Evolutionary conservation across 2,797 vertebrate species (phyloP).

Genomic region (Platalea minor): DNA sequence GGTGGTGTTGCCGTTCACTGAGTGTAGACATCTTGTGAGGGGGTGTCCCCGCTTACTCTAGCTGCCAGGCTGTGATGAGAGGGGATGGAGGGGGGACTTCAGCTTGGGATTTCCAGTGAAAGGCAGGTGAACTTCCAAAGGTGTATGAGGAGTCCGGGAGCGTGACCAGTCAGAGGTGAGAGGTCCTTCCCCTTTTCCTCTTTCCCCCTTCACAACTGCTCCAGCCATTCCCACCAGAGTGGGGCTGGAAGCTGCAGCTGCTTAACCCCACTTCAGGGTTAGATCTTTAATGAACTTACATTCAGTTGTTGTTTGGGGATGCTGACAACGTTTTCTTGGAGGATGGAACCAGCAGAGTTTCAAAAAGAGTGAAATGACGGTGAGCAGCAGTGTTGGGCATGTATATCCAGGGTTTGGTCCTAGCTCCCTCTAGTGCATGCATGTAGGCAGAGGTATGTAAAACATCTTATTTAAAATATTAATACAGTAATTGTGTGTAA

Average conservation of each 20-base stretch:
- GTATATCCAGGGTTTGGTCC: not conserved
- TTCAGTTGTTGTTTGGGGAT: not conserved
- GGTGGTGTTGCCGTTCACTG: not conserved
- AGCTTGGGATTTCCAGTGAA: not conserved
- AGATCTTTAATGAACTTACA: not conserved
- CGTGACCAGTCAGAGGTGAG: not conserved
- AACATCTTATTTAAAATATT: not conserved
- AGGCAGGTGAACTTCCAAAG: not conserved
- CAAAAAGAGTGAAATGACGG: not conserved
- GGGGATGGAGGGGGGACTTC: not conserved
- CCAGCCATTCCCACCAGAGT: not conserved
- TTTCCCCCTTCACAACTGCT: not conserved
- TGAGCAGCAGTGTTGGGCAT: not conserved
- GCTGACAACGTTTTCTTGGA: not conserved
- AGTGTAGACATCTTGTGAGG: not conserved
- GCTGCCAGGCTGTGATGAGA: not conserved
- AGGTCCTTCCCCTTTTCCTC: not conserved
- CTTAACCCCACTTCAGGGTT: not conserved
- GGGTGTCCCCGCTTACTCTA: not conserved
- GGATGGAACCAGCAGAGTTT: not conserved
- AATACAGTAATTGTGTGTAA: not conserved
- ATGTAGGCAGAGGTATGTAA: not conserved
- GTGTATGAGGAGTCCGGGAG: not conserved
- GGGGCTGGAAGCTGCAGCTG: not conserved
- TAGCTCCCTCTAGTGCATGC: constrained; percentile 56